Conservation (phyloP, 2,797 vertebrate genomes). For the Aphelocoma californica region DNA sequence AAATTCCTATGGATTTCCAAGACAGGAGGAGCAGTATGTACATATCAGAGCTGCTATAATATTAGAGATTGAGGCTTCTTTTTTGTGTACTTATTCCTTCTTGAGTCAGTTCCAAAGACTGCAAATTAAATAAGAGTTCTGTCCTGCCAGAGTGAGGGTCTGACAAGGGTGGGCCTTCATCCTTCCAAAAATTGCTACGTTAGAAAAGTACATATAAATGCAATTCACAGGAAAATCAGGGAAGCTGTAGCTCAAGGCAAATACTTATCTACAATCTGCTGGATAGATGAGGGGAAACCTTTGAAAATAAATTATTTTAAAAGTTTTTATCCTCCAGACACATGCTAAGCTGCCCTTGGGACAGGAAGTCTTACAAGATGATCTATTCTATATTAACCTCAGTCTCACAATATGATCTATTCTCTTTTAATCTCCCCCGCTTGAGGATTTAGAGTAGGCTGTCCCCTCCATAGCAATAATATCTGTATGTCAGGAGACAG, state of each 20-base stretch:
- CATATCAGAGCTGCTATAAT: neutral
- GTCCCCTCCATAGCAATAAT: slow-evolving; percentile 7
- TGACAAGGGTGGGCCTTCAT: neutral
- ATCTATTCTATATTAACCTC: slow-evolving; percentile 27
- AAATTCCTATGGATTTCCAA: neutral
- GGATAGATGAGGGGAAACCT: neutral
- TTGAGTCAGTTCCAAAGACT: neutral
- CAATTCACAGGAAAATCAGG: neutral
- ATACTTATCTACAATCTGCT: neutral
- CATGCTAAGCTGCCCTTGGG: neutral
- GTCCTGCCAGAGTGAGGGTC: neutral
- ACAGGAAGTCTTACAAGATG: slow-evolving; percentile 6
- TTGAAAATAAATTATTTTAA: neutral
- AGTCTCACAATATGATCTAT: slow-evolving; percentile 32
- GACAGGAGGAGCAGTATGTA: neutral
- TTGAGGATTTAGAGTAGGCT: slow-evolving; percentile 48
- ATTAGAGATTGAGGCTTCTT: neutral
- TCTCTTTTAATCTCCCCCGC: slow-evolving; percentile 19
- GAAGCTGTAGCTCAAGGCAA: neutral
- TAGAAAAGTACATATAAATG: neutral
- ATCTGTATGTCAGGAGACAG: slow-evolving; percentile 9
- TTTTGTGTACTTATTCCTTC: neutral
- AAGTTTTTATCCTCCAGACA: slow-evolving; percentile 31
- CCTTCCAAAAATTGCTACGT: neutral
- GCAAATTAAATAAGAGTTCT: neutral